Percentiles rank a stretch among this genome's conserved stretches.
Conservation (phyloP, 2,797 vertebrate species). For the Sebastes dallii region DNA sequence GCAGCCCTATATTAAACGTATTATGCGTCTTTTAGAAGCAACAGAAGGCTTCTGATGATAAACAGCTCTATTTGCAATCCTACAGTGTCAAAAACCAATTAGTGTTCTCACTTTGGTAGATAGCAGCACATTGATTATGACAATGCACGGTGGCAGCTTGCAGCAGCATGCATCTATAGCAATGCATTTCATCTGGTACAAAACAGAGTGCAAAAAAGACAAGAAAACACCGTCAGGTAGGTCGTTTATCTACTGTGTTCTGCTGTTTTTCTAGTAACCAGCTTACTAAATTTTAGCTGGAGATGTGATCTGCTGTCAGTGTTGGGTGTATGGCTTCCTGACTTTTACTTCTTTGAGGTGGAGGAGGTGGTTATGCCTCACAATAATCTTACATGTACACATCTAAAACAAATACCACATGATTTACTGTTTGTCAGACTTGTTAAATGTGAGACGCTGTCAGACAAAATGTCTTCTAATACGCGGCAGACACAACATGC, state of each 20-base stretch:
- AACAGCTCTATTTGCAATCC: not conserved
- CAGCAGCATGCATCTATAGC: not conserved
- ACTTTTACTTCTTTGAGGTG: not conserved
- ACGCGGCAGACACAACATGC: not conserved
- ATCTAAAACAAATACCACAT: not conserved
- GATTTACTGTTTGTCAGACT: not conserved
- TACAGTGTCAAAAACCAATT: not conserved
- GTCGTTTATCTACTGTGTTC: not conserved
- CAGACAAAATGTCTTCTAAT: slow-evolving; percentile 19
- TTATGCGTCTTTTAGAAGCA: fast-evolving
- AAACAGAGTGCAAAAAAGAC: not conserved
- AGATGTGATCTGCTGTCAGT: not conserved
- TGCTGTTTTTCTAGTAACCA: not conserved
- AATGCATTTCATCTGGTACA: not conserved
- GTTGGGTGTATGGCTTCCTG: not conserved
- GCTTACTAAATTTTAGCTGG: not conserved
- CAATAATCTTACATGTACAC: not conserved
- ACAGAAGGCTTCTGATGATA: not conserved
- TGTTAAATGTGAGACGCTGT: slow-evolving; percentile 8
- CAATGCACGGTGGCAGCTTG: not conserved
- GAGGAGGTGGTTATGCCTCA: not conserved
- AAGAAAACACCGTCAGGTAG: not conserved
- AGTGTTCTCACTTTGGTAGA: not conserved
- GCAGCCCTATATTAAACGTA: not conserved
- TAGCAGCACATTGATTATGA: not conserved